These are phyloP conservation scores for Carpatolechia fugitivella DNA, from an alignment of 2,888 invertebrate species.

Conservation along the genomic window DNA sequence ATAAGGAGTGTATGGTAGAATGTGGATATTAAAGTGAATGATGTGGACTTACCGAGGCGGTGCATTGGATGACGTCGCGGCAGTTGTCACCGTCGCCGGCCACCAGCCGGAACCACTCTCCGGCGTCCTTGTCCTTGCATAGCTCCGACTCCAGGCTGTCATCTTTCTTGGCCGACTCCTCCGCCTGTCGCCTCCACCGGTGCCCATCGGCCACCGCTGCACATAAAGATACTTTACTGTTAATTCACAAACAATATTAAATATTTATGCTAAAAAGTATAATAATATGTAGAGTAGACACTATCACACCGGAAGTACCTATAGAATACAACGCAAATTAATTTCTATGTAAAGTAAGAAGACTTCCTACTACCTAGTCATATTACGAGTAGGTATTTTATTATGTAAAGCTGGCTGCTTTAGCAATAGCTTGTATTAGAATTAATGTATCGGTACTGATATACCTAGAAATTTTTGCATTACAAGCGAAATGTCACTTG, in stretches of 20 bases:
- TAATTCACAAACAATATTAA: too few species aligned
- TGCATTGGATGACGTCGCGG: conserved; percentile 96
- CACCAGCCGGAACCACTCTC: conserved; percentile 95
- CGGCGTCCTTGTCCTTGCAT: conserved; percentile 96
- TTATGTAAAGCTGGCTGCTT: too few species aligned
- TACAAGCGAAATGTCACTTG: conserved; percentile 61
- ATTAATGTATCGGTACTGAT: too few species aligned
- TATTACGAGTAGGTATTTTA: too few species aligned
- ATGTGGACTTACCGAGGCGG: conserved; percentile 85
- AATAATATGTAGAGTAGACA: too few species aligned
- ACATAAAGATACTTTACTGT: conserved; percentile 27
- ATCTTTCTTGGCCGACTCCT: conserved; percentile 86
- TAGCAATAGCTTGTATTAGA: too few species aligned
- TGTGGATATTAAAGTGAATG: conserved; percentile 26
- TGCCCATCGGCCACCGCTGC: conserved; percentile 67
- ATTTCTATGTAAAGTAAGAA: too few species aligned
- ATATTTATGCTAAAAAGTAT: too few species aligned
- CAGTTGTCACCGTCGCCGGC: conserved; percentile 95
- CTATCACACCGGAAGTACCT: background rate
- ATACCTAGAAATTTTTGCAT: conserved; percentile 15
- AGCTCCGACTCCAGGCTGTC: conserved; percentile 93
- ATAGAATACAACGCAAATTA: too few species aligned
- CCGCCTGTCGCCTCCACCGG: conserved; percentile 84
- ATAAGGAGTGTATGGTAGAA: background rate
- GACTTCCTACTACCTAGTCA: too few species aligned